These are phyloP conservation scores for Bombus breviceps DNA, from an alignment of 1,140 invertebrate genomes.

Conservation along the genomic window DNA sequence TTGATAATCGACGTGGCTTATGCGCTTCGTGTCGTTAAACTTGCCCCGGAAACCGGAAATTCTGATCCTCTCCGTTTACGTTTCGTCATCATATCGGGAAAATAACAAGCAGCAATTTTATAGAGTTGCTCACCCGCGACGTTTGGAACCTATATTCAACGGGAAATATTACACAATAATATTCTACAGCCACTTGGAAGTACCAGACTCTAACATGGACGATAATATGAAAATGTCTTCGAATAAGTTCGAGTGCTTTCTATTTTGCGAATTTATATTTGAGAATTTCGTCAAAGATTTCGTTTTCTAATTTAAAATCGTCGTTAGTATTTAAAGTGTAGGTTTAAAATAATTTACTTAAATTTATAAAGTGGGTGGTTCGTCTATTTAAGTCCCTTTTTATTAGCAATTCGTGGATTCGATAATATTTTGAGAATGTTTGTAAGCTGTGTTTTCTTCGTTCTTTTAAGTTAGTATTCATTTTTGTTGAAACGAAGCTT, in stretches of 20 bases:
- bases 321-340: neutral
- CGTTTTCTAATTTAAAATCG: neutral
- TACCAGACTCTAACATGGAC: neutral
- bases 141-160: slow-evolving; percentile 27
- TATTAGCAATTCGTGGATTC: neutral
- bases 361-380: neutral
- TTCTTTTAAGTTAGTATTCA: no score
- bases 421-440: neutral
- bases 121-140: slow-evolving; percentile 5
- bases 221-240: slow-evolving; percentile 8
- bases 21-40: slow-evolving; percentile 13
- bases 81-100: slow-evolving; percentile 1
- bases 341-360: no score
- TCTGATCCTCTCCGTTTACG: slow-evolving; percentile 17
- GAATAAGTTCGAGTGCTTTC: neutral
- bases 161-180: slow-evolving; percentile 14
- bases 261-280: slow-evolving; percentile 3
- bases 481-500: no score
- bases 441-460: no score
- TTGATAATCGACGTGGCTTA: slow-evolving; percentile 1
- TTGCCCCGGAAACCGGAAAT: slow-evolving; percentile 25
- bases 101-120: slow-evolving; percentile 32
- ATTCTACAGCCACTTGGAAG: neutral
- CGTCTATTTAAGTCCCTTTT: neutral
- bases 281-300: neutral